Percentiles rank a stretch among this genome's conserved stretches.
phyloP scores from a whole-genome alignment of 1,140 invertebrate species.

The Lerema accius region DNA sequence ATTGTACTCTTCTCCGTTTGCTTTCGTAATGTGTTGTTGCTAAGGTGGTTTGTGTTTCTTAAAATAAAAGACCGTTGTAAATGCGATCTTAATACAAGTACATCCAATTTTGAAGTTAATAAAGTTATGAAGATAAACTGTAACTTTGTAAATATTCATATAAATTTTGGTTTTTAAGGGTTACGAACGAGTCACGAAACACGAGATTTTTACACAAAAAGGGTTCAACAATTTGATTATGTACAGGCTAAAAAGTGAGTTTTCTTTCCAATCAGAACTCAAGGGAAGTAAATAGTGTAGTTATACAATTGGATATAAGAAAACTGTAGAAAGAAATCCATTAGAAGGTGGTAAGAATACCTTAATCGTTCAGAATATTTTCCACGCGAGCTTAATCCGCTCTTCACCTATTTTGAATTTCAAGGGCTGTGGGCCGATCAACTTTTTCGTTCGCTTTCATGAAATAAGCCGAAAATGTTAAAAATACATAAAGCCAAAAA shows the following conservation, averaged over 20 bases:
- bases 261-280: too few relatives aligned
- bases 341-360: not conserved
- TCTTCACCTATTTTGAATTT: constrained; percentile 23
- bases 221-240: too few relatives aligned
- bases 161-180: too few relatives aligned
- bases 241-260: too few relatives aligned
- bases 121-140: too few relatives aligned
- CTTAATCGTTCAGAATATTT: constrained; percentile 8
- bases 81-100: not conserved
- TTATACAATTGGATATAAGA: too few relatives aligned
- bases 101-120: too few relatives aligned
- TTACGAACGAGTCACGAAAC: too few relatives aligned
- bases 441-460: constrained; percentile 11
- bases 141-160: too few relatives aligned
- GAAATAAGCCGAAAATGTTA: constrained; percentile 8
- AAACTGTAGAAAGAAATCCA: not conserved
- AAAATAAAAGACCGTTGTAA: not conserved
- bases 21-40: not conserved
- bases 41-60: not conserved
- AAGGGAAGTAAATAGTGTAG: too few relatives aligned
- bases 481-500: not conserved
- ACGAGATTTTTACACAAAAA: too few relatives aligned
- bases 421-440: constrained; percentile 15
- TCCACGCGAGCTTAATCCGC: constrained; percentile 17
- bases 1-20: not conserved